A percentile compares a stretch with the other conserved stretches of the same genome.
These are phyloP conservation scores for Rhizomys pruinosus DNA, from an alignment of 2,113 vertebrate species.

Conservation along the genomic window DNA sequence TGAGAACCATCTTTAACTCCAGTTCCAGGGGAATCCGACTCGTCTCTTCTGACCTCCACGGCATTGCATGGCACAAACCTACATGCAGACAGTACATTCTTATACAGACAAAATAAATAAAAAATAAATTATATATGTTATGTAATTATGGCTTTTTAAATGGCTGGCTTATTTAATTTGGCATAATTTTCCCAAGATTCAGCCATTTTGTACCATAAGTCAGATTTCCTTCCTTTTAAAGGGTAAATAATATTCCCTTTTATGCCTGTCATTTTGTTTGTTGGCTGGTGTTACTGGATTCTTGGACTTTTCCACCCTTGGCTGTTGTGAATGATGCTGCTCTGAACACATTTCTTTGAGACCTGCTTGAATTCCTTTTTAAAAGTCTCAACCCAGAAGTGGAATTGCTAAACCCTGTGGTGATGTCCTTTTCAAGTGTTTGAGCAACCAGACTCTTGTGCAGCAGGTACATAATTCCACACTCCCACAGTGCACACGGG, in stretches of 20 bases:
- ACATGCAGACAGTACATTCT: no score
- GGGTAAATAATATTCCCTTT: background rate
- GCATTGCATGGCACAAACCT: no score
- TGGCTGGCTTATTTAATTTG: slow-evolving; percentile 32
- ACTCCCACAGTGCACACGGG: background rate
- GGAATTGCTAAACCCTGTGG: background rate
- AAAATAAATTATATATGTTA: no score
- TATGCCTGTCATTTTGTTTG: background rate
- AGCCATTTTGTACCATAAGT: background rate
- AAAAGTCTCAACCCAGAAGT: background rate
- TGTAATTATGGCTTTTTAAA: background rate
- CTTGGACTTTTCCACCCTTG: background rate
- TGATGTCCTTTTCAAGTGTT: background rate
- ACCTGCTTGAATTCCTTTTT: background rate
- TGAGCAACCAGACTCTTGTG: background rate
- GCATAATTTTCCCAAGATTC: background rate
- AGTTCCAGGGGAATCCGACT: no score
- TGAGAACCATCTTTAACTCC: no score
- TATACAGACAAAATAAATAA: no score
- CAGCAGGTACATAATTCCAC: background rate
- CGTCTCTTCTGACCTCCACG: no score
- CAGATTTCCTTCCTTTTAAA: slow-evolving; percentile 26
- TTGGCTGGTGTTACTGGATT: background rate
- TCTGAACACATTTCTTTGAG: background rate
- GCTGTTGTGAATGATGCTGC: background rate